Evolutionary conservation across 2,113 vertebrate species (phyloP), one percentile per base, ranked within the genome.

Genomic region (Chelonoidis abingdonii): DNA sequence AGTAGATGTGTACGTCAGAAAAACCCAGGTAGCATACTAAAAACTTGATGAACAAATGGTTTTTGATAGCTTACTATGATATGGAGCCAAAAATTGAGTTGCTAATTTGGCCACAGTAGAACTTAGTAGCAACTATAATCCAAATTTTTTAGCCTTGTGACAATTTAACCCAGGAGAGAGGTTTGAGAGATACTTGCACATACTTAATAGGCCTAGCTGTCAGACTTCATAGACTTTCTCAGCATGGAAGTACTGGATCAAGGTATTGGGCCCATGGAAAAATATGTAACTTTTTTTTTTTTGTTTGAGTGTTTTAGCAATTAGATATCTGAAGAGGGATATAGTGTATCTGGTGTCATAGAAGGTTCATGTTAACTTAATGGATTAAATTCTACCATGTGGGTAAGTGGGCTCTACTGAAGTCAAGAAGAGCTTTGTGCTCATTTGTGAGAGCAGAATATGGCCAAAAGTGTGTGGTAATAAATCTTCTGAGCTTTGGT

Each of bases 381-480:
- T 25, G 10, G 41, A 22, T 29, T 91, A 6, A 27, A 1, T 81
- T 87, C 49, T 86, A 2, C 29, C 53, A 44, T 0, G 29, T 75
- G 29, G 53, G 53, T 72, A 10, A 0, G 0, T 87, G 41, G 12
- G 7, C 3, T 3, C 5, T 3, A 4, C 59, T 83, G 54, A 49
- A 1, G 2, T 59, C 62, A 59, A 41, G 90, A 86, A 10, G 14
- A 52, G 14, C 12, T 92, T 72, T 57, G 57, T 47, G 88, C 25
- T 44, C 56, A 57, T 57, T 57, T 57, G 49, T 52, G 84, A 80
- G 21, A 87, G 50, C 8, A 87, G 41, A 56, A 75, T 79, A 65
- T 75, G 57, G 84, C 17, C 21, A 82, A 38, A 52, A 88, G 84
- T 86, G 83, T 92, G 52, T 44, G 83, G 29, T 87, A 25, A 81